These are phyloP conservation scores for Xylocopa sonorina DNA, from an alignment of 1,140 invertebrate genomes.

Conservation along the genomic window DNA sequence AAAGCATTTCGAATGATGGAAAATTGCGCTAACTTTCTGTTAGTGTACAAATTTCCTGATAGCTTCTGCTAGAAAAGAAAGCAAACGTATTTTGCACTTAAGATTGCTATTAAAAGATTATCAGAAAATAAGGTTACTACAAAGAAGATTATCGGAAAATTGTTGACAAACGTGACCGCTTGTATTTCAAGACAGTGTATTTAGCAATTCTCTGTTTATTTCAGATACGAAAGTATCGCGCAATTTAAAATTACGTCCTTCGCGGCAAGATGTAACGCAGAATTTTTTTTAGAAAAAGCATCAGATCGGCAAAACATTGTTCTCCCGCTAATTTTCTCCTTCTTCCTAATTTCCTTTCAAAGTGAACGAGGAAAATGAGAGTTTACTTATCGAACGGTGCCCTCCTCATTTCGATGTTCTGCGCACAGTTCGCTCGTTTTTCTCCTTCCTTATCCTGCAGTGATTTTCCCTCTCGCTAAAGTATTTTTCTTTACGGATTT, in stretches of 20 bases:
- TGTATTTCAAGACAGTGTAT: too few species aligned
- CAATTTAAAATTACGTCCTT: neutral
- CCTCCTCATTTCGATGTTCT: constrained; percentile 72
- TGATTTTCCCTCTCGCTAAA: constrained; percentile 29
- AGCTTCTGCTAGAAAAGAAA: too few species aligned
- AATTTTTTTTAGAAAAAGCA: neutral
- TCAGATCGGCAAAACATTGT: neutral
- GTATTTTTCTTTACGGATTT: constrained; percentile 59
- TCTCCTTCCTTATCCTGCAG: constrained; percentile 44
- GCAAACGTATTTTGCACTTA: too few species aligned
- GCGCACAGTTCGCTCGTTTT: constrained; percentile 44
- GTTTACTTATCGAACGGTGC: constrained; percentile 77
- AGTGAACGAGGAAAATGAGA: constrained; percentile 33
- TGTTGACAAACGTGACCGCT: too few species aligned
- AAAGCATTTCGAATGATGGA: neutral
- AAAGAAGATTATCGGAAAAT: too few species aligned
- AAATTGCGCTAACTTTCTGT: neutral
- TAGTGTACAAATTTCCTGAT: too few species aligned
- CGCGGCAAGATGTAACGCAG: neutral
- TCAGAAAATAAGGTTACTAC: too few species aligned
- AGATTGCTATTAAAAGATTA: too few species aligned
- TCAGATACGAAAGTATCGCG: constrained; percentile 10
- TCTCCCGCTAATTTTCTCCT: constrained; percentile 9
- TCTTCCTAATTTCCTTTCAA: constrained; percentile 11
- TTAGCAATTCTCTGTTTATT: neutral